Percentiles rank a stretch among this genome's conserved stretches.
phyloP scores from a whole-genome alignment of 2,888 invertebrate species.

The Tachina lurida region DNA sequence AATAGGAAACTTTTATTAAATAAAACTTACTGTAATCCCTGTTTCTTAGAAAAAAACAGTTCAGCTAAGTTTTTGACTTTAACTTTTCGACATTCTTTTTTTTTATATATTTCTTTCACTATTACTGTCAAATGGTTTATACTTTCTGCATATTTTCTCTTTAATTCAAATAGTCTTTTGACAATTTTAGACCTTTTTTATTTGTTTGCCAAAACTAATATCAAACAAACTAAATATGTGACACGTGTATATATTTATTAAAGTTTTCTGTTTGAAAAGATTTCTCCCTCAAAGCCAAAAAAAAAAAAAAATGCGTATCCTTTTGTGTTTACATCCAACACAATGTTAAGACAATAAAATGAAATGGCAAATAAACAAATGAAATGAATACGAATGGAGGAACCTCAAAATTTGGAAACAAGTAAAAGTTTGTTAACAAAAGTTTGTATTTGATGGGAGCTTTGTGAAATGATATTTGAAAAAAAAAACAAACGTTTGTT shows the following conservation, averaged over 20 bases:
- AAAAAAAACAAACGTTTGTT: too few species aligned
- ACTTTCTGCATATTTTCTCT: slow-evolving; percentile 18
- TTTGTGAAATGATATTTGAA: too few species aligned
- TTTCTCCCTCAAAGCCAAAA: background rate
- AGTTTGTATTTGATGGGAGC: slow-evolving; percentile 1
- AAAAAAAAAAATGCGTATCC: background rate
- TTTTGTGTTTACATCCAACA: background rate
- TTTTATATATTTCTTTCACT: too few species aligned
- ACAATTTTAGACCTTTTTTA: slow-evolving; percentile 17
- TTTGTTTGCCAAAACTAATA: background rate
- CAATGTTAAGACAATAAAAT: slow-evolving; percentile 27
- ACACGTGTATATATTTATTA: slow-evolving; percentile 24
- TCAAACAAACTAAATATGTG: slow-evolving; percentile 5
- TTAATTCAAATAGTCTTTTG: slow-evolving; percentile 27
- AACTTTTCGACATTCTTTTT: too few species aligned
- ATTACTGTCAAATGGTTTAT: background rate
- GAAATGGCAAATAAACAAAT: slow-evolving; percentile 30
- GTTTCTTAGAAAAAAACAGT: too few species aligned
- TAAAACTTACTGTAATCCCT: too few species aligned
- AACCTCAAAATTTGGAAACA: background rate
- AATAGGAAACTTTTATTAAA: too few species aligned
- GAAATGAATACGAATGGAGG: background rate
- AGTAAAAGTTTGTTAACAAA: background rate
- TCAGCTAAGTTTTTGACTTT: too few species aligned
- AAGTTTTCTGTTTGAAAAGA: slow-evolving; percentile 18